These are phyloP conservation scores for Physocephala rufipes DNA, from an alignment of 2,888 invertebrate species.

Conservation along the genomic window DNA sequence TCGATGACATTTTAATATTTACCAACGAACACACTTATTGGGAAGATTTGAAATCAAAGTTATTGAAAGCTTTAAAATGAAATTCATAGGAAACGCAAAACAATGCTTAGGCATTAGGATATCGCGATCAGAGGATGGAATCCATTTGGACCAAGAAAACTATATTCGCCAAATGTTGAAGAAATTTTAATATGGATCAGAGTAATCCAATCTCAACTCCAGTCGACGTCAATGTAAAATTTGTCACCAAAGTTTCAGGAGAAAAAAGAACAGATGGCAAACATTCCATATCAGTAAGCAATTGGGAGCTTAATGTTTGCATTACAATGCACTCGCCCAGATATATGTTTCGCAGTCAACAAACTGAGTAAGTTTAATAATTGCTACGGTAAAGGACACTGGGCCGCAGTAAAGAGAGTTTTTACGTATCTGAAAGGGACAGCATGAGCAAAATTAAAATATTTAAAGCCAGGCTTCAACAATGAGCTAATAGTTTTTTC, in stretches of 20 bases:
- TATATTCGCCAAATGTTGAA: conserved; percentile 30
- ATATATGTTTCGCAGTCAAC: conserved; percentile 40
- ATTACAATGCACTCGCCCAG: conserved; percentile 39
- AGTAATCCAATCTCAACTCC: conserved; percentile 39
- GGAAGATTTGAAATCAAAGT: conserved; percentile 7
- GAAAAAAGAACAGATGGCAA: conserved; percentile 14
- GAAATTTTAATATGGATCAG: conserved; percentile 30
- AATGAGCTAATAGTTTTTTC: conserved; percentile 28
- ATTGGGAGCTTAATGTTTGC: conserved; percentile 40
- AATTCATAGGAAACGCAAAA: conserved; percentile 37
- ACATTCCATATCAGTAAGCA: conserved; percentile 37
- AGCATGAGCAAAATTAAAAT: conserved; percentile 8
- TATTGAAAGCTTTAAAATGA: conserved; percentile 34
- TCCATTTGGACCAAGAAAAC: conserved; percentile 33
- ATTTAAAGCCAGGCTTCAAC: conserved; percentile 11
- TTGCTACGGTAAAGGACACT: conserved; percentile 36
- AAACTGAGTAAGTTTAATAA: conserved; percentile 38
- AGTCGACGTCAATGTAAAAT: conserved; percentile 37
- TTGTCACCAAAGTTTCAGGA: conserved; percentile 26
- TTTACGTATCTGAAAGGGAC: conserved; percentile 35
- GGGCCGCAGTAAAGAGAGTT: conserved; percentile 39
- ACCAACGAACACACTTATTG: conserved; percentile 17
- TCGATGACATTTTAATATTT: conserved; percentile 9
- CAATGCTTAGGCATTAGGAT: conserved; percentile 39
- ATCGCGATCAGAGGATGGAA: conserved; percentile 10